Percentiles rank a stretch among this genome's conserved stretches.
phyloP scores from a whole-genome alignment of 2,888 invertebrate genomes.

The Dasypolia templi region DNA sequence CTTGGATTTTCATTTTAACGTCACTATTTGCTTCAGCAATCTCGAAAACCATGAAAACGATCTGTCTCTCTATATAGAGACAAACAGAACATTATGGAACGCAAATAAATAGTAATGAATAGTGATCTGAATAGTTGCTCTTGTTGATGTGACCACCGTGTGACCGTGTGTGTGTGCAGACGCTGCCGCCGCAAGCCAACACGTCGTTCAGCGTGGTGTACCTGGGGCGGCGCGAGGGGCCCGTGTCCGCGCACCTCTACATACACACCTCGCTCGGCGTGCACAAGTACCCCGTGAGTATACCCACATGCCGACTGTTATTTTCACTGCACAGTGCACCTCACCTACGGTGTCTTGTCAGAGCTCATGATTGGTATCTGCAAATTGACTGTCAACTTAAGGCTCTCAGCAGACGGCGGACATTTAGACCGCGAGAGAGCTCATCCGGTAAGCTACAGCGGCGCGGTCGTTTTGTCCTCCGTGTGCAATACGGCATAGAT shows the following conservation, averaged over 20 bases:
- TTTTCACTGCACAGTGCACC: not conserved
- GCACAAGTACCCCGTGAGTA: slow-evolving; percentile 94
- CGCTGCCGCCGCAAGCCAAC: slow-evolving; percentile 96
- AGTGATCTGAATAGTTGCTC: not conserved
- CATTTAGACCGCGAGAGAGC: not conserved
- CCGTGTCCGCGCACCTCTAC: slow-evolving; percentile 96
- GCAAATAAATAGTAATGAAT: no score
- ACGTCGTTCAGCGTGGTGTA: slow-evolving; percentile 99
- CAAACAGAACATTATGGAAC: not conserved
- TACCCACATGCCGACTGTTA: not conserved
- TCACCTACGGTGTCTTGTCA: not conserved
- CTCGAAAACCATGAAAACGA: no score
- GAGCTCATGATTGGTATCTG: not conserved
- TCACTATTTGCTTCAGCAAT: no score
- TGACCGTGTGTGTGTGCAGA: slow-evolving; percentile 86
- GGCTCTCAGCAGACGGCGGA: not conserved
- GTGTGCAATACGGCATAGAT: not conserved
- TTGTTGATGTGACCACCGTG: not conserved
- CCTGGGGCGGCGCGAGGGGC: slow-evolving; percentile 97
- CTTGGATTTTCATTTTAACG: no score
- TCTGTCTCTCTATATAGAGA: no score
- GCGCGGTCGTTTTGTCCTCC: not conserved
- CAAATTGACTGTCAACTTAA: not conserved
- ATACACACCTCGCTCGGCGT: slow-evolving; percentile 98
- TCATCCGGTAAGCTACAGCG: not conserved